These are phyloP conservation scores for Brachystomella parvula DNA, from an alignment of 1,140 invertebrate species.

Conservation along the genomic window DNA sequence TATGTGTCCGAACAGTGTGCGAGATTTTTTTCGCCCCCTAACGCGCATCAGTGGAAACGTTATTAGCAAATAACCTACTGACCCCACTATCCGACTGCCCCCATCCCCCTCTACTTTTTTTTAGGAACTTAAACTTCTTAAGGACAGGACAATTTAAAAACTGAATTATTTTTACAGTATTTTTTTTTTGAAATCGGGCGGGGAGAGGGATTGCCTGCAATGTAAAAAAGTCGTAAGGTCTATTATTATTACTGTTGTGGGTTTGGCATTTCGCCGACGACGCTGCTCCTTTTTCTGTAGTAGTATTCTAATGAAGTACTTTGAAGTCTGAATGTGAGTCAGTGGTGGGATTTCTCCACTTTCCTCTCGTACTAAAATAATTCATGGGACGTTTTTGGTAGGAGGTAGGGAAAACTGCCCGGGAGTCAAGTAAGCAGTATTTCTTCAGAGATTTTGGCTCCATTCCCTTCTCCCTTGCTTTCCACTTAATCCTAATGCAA, in stretches of 20 bases:
- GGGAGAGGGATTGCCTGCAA: too few species aligned
- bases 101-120: too few species aligned
- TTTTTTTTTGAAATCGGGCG: too few species aligned
- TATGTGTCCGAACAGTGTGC: too few species aligned
- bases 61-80: too few species aligned
- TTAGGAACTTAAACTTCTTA: too few species aligned
- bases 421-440: background rate
- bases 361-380: background rate
- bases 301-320: background rate
- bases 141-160: too few species aligned
- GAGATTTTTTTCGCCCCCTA: too few species aligned
- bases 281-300: background rate
- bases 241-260: background rate
- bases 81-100: too few species aligned
- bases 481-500: background rate
- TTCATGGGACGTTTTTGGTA: background rate
- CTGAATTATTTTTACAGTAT: too few species aligned
- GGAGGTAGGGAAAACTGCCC: background rate
- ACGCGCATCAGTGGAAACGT: too few species aligned
- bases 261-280: background rate
- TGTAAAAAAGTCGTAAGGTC: background rate
- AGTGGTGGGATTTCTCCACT: background rate
- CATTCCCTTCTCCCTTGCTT: background rate
- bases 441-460: background rate
- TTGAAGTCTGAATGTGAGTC: background rate